Evolutionary conservation across 2,113 vertebrate genomes (phyloP).

Genomic region (Ophthalmolycus amberensis): DNA sequence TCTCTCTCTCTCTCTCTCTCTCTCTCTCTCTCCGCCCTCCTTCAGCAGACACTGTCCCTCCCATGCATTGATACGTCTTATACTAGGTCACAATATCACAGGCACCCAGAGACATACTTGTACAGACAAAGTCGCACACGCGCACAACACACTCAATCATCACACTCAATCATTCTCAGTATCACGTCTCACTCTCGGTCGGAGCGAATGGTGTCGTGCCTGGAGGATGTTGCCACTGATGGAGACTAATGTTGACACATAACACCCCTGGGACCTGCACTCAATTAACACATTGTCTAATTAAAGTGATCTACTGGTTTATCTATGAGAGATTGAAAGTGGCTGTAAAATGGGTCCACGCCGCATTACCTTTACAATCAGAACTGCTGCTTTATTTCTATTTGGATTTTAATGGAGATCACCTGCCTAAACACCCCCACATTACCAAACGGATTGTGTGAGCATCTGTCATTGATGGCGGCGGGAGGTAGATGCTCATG

Average conservation of each 20-base stretch:
- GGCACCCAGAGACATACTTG: slow-evolving; percentile 1
- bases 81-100: slow-evolving; percentile 30
- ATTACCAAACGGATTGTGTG: slow-evolving; percentile 63
- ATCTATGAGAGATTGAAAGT: slow-evolving; percentile 70
- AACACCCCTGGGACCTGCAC: slow-evolving; percentile 73
- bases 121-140: background rate
- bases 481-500: slow-evolving; percentile 15
- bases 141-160: background rate
- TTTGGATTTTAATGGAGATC: slow-evolving; percentile 77
- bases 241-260: slow-evolving; percentile 80
- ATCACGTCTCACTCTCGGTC: slow-evolving; percentile 39
- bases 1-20: slow-evolving; percentile 5
- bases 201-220: slow-evolving; percentile 43
- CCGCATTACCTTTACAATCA: slow-evolving; percentile 78
- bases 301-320: slow-evolving; percentile 82
- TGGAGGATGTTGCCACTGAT: slow-evolving; percentile 64
- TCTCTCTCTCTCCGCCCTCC: slow-evolving; percentile 8
- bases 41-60: slow-evolving; percentile 21
- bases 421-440: slow-evolving; percentile 62
- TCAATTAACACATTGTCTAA: slow-evolving; percentile 85
- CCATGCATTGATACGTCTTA: slow-evolving; percentile 7
- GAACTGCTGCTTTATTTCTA: slow-evolving; percentile 70
- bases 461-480: slow-evolving; percentile 54
- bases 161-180: slow-evolving; percentile 40
- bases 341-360: slow-evolving; percentile 72